Evolutionary conservation across 2,113 vertebrate species (phyloP), one percentile per base, ranked within the genome.

Genomic region (western clawed frog (Xenopus tropicalis)): DNA sequence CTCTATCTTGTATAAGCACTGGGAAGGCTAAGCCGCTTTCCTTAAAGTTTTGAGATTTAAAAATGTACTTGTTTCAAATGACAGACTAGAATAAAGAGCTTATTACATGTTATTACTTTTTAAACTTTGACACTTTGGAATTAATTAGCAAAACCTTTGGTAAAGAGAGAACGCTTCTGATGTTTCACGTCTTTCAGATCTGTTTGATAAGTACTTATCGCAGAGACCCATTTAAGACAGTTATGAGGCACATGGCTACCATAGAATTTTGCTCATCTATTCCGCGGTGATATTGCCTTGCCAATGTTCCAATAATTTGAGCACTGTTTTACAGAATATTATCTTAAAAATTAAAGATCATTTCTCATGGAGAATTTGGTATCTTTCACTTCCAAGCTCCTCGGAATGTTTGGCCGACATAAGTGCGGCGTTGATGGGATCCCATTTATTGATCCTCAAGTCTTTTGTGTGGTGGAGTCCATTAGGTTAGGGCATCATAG

Each of bases 401-500:
- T 82, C 79, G 79, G 82, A 85, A 83, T 80, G 78, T 71, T 73
- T 71, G 57, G 66, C 71, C 80, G 11, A 37, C 51, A 69, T 42
- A 19, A 56, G 61, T 42, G 46, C 57, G 25, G 66, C 62, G 8
- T 63, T 14, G n/a, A n/a, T 51, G 0, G 0, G 66, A 43, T 69
- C 58, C 7, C 46, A 14, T 7, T 56, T 64, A 21, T 6, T 71
- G 42, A 6, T 42, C 43, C 61, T 44, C 14, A 1, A 17, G 23
- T 57, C 52, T 29, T 13, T 56, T 23, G 58, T 43, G 46, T 56
- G n/a, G 43, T 42, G 25, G 43, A 63, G 67, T 69, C 29, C 72
- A 62, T 74, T 59, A 42, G 44, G 25, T 61, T 14, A 20, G 14
- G 23, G 44, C 57, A 75, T 95, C 92, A 97, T 84, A 90, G 90